phyloP scores from a whole-genome alignment of 2,888 invertebrate species.

The Pteria penguin region DNA sequence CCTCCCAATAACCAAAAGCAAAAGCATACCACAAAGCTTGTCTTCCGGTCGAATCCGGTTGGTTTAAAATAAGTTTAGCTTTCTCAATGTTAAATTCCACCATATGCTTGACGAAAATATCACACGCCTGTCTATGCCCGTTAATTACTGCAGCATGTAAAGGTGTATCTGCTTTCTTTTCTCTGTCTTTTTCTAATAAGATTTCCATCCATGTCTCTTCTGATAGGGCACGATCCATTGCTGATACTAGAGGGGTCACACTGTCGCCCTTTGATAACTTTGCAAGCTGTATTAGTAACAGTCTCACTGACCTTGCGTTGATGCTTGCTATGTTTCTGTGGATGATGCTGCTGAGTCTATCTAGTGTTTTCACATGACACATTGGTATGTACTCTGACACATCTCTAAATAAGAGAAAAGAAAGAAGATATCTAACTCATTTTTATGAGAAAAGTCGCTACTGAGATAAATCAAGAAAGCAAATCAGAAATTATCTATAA shows the following conservation, averaged over 20 bases:
- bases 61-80: not conserved
- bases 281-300: slow-evolving; percentile 2
- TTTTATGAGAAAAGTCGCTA: too few relatives aligned
- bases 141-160: slow-evolving; percentile 18
- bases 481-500: too few relatives aligned
- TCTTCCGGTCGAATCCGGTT: slow-evolving; percentile 3
- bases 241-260: not conserved
- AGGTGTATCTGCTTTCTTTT: slow-evolving; percentile 26
- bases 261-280: not conserved
- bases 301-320: not conserved
- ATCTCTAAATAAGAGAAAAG: not conserved
- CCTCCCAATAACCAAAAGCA: slow-evolving; percentile 45
- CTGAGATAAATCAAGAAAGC: too few relatives aligned
- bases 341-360: not conserved
- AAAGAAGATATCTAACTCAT: too few relatives aligned
- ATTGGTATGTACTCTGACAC: not conserved
- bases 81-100: not conserved
- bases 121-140: not conserved
- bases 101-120: not conserved
- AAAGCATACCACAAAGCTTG: slow-evolving; percentile 56
- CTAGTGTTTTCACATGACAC: not conserved
- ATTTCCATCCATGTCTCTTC: not conserved
- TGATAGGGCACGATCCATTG: not conserved
- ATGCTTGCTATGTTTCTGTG: not conserved
- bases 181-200: slow-evolving; percentile 12